A percentile compares a stretch with the other conserved stretches of the same genome.
phyloP scores from a whole-genome alignment of 2,888 invertebrate species.

The Polydrusus cervinus region DNA sequence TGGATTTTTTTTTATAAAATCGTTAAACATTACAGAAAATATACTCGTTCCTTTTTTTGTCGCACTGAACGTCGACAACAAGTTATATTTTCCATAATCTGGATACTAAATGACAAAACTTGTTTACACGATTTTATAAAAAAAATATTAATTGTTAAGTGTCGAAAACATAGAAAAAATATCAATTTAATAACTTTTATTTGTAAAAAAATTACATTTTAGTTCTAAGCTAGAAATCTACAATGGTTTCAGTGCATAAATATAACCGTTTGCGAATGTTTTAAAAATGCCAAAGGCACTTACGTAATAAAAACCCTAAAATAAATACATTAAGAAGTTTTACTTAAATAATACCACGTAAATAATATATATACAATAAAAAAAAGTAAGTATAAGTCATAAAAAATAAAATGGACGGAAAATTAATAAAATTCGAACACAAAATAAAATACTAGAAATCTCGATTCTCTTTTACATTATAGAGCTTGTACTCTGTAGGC shows the following conservation, averaged over 20 bases:
- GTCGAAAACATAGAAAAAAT: not conserved
- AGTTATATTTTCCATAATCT: no score
- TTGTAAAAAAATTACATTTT: constrained; percentile 29
- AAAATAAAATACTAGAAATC: constrained; percentile 10
- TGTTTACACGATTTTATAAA: no score
- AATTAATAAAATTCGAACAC: constrained; percentile 33
- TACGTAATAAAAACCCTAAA: constrained; percentile 5
- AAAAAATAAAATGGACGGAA: constrained; percentile 53
- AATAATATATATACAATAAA: constrained; percentile 30
- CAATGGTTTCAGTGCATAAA: constrained; percentile 23
- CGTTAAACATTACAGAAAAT: no score
- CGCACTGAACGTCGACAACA: no score
- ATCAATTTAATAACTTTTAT: constrained; percentile 22
- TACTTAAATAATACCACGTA: constrained; percentile 11
- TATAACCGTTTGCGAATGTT: constrained; percentile 28
- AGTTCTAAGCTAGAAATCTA: constrained; percentile 24
- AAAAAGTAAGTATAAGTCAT: constrained; percentile 36
- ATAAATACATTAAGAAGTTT: constrained; percentile 12
- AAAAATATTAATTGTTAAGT: no score
- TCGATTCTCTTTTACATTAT: constrained; percentile 21
- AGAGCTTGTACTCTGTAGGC: constrained; percentile 62
- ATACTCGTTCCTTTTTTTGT: no score
- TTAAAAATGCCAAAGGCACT: constrained; percentile 56
- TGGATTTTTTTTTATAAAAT: no score
- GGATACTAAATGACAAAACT: no score